Evolutionary conservation across 2,888 invertebrate species (phyloP).

Genomic region (Holacanthella duospinosa): DNA sequence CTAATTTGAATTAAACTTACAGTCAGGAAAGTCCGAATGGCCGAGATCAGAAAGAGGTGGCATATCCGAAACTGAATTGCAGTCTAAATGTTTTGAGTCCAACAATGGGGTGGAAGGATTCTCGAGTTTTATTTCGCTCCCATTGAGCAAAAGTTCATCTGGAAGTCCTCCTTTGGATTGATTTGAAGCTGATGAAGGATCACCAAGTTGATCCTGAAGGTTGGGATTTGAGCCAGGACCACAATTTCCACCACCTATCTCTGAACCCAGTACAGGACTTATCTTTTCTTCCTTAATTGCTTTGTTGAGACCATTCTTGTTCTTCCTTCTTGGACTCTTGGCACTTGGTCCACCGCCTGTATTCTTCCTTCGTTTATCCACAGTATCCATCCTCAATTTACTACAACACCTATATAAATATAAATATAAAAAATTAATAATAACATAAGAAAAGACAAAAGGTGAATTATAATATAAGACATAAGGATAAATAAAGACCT

Average conservation of each 20-base stretch:
- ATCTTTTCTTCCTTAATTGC: slow-evolving; percentile 35
- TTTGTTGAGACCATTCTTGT: slow-evolving; percentile 36
- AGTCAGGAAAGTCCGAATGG: slow-evolving; percentile 36
- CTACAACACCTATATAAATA: too few species aligned
- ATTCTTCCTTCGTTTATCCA: slow-evolving; percentile 32
- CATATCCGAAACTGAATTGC: slow-evolving; percentile 32
- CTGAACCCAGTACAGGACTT: slow-evolving; percentile 15
- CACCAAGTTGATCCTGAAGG: slow-evolving; percentile 26
- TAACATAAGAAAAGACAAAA: too few species aligned
- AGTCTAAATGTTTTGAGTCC: slow-evolving; percentile 32
- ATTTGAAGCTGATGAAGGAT: slow-evolving; percentile 23
- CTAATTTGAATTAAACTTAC: too few species aligned
- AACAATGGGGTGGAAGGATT: slow-evolving; percentile 37
- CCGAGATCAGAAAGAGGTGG: slow-evolving; percentile 35
- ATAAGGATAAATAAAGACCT: too few species aligned
- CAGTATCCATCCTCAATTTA: slow-evolving; percentile 11
- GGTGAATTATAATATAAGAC: too few species aligned
- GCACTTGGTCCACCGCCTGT: slow-evolving; percentile 33
- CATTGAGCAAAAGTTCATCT: slow-evolving; percentile 37
- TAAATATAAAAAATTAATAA: too few species aligned
- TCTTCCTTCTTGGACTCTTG: slow-evolving; percentile 32
- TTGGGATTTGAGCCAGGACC: slow-evolving; percentile 22
- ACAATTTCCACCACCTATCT: slow-evolving; percentile 28
- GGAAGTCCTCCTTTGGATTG: slow-evolving; percentile 28
- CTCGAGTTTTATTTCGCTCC: slow-evolving; percentile 37